These are phyloP conservation scores for Phoxinus dragarum DNA, from an alignment of 2,797 vertebrate genomes.

Conservation along the genomic window DNA sequence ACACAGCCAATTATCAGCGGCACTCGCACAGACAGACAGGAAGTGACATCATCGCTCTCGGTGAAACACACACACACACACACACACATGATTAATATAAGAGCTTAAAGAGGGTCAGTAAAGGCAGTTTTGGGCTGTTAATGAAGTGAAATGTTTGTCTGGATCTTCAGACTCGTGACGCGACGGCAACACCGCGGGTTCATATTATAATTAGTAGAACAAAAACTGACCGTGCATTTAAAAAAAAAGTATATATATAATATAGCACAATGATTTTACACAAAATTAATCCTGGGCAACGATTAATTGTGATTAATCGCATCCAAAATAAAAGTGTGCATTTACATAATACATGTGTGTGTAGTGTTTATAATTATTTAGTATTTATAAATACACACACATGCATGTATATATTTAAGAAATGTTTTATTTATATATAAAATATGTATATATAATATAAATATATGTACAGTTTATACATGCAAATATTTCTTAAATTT, in stretches of 20 bases:
- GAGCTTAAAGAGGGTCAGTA: slow-evolving; percentile 80
- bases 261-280: neutral
- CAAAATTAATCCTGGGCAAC: neutral
- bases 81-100: slow-evolving; percentile 75
- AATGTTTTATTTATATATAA: no score
- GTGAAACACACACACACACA: neutral
- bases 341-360: no score
- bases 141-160: slow-evolving; percentile 6
- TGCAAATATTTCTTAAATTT: no score
- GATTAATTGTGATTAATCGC: no score
- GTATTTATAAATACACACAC: no score
- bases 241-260: no score
- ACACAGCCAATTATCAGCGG: neutral
- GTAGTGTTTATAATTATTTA: no score
- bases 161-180: neutral
- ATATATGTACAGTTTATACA: no score
- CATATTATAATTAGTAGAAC: neutral
- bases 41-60: neutral
- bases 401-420: no score
- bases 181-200: neutral
- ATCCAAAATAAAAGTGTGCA: no score
- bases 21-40: neutral
- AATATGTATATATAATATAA: no score
- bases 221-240: no score
- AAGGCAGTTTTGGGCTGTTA: slow-evolving; percentile 71